Evolutionary conservation across 2,888 invertebrate species (phyloP), one percentile per base, ranked within the genome.

Genomic region (Troilus luridus): DNA sequence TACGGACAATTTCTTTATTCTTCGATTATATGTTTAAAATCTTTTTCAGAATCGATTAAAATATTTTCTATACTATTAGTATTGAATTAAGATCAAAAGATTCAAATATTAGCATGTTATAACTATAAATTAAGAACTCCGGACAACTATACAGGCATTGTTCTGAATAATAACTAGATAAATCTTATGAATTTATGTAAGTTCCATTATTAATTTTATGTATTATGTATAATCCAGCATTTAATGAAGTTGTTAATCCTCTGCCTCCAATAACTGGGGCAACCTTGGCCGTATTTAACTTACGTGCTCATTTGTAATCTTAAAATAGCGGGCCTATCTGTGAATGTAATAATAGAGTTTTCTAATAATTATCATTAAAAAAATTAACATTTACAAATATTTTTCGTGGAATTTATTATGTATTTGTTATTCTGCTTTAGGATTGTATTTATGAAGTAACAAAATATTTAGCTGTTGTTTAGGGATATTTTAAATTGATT

Each of bases 271-370:
- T 85, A 85, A 56, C 85, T 85, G n/a, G 85, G 85, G 54, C 85
- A 85, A 54, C 85, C 85, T 85, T 85, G 85, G 85, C 54, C 85
- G 85, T 56, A 85, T 85, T 85, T 85, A 85, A 85, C 85, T 85
- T 56, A 85, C 85, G 85, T 56, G 85, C 85, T 85, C 85, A 85
- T 85, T 85, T 85, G 85, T 85, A 85, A 85, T n/a, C 56, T 58
- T 54, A 85, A 85, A 85, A 85, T 85, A 85, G 85, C 56, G 14
- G 56, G n/a, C 54, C 54, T 85, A 85, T 85, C 85, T 85, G 56
- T 85, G 56, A 27, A 85, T 58, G 56, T 85, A 85, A 85, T 85
- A 85, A 56, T 85, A 85, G 85, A 85, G n/a, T n/a, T 85, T 56
- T 21, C 19, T 81, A 81, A 77, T 77, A 41, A 6, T 5, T 77